A percentile compares a stretch with the other conserved stretches of the same genome.
Evolutionary conservation across 2,113 vertebrate species (phyloP).

Genomic region (Agelaius tricolor): DNA sequence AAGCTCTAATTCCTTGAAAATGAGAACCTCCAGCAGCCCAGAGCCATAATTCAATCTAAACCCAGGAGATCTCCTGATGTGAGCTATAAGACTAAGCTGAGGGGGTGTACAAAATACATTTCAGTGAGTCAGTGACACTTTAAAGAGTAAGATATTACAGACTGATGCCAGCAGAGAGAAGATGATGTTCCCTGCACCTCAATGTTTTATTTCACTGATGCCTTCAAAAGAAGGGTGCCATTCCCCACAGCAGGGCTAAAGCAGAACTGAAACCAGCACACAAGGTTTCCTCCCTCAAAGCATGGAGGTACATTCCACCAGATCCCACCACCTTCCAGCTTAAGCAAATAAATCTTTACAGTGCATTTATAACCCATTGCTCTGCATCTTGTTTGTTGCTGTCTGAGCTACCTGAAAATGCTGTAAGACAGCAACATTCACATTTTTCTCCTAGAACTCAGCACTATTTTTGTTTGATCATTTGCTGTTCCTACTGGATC

Average conservation of each 20-base stretch:
- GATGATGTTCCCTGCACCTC: background rate
- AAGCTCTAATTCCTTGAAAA: background rate
- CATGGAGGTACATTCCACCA: background rate
- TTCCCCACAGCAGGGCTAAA: background rate
- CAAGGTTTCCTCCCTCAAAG: background rate
- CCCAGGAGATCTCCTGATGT: background rate
- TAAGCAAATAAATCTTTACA: background rate
- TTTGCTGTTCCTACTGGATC: background rate
- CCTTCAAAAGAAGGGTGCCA: background rate
- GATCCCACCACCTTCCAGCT: background rate
- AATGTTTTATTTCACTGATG: background rate
- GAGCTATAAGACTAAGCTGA: background rate
- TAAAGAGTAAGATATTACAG: constrained; percentile 12
- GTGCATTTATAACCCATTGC: background rate
- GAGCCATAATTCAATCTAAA: background rate
- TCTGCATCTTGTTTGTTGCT: background rate
- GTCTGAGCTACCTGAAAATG: background rate
- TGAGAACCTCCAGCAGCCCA: background rate
- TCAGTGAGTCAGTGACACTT: constrained; percentile 36
- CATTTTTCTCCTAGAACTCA: constrained; percentile 4
- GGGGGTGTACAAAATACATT: constrained; percentile 18
- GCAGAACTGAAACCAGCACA: background rate
- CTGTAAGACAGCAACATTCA: background rate
- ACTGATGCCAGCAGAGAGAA: background rate
- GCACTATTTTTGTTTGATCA: background rate